A percentile compares a stretch with the other conserved stretches of the same genome.
Evolutionary conservation across 2,888 invertebrate genomes (phyloP).

Genomic region (Zeuzera pyrina): DNA sequence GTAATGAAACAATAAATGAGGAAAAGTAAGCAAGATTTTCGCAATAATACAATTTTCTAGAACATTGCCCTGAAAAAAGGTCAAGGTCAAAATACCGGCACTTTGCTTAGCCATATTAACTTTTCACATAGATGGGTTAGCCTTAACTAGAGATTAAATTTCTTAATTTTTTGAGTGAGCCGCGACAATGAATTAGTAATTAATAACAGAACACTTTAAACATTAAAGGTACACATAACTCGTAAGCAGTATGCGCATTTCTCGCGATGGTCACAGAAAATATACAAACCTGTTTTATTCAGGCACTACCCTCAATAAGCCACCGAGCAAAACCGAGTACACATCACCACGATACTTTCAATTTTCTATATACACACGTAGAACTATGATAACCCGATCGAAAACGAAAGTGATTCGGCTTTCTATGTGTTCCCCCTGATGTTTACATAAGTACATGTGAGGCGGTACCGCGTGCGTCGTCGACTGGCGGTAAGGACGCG

Average conservation of each 20-base stretch:
- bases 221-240: too few relatives aligned
- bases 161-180: too few relatives aligned
- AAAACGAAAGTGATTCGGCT: slow-evolving; percentile 41
- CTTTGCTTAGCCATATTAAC: neutral
- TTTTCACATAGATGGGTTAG: too few relatives aligned
- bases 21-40: too few relatives aligned
- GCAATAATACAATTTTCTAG: too few relatives aligned
- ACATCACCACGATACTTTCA: slow-evolving; percentile 34
- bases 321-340: slow-evolving; percentile 22
- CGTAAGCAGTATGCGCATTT: neutral
- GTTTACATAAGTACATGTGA: slow-evolving; percentile 55
- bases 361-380: slow-evolving; percentile 12
- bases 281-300: slow-evolving; percentile 28
- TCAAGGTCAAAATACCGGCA: slow-evolving; percentile 23
- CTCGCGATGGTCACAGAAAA: slow-evolving; percentile 4
- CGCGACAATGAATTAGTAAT: neutral
- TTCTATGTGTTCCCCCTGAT: slow-evolving; percentile 21
- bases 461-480: slow-evolving; percentile 53
- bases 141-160: too few relatives aligned
- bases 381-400: slow-evolving; percentile 19
- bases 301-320: slow-evolving; percentile 17
- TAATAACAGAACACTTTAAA: neutral
- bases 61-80: slow-evolving; percentile 20
- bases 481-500: slow-evolving; percentile 57
- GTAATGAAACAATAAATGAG: too few relatives aligned